Evolutionary conservation across 2,888 invertebrate species (phyloP).

Genomic region (Ophioninae sp.): DNA sequence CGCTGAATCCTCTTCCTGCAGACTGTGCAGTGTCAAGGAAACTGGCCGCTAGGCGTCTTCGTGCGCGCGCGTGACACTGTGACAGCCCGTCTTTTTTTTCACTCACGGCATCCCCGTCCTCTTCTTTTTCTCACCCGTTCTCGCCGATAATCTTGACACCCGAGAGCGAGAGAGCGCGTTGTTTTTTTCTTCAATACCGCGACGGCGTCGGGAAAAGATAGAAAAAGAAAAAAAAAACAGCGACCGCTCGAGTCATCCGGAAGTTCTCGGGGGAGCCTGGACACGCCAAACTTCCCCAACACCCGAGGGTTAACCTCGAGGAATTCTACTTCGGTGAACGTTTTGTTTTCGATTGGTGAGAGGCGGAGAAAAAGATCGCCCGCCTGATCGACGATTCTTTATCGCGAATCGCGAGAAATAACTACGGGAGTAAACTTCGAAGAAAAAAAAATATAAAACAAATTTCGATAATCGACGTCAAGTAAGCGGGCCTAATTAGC

Average conservation of each 20-base stretch:
- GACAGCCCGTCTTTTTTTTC: constrained; percentile 29
- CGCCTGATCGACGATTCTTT: background rate
- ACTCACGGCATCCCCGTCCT: constrained; percentile 22
- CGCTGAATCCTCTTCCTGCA: background rate
- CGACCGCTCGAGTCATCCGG: background rate
- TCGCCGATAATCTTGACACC: constrained; percentile 8
- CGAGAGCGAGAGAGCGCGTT: background rate
- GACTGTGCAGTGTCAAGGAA: background rate
- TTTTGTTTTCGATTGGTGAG: constrained; percentile 7
- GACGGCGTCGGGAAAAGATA: too few relatives aligned
- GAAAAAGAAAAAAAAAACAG: background rate
- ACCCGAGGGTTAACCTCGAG: constrained; percentile 34
- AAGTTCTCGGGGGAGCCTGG: background rate
- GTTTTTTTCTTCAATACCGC: background rate
- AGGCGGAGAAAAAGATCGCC: constrained; percentile 2
- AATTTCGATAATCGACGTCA: background rate
- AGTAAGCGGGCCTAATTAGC: constrained; percentile 23
- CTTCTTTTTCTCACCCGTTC: constrained; percentile 5
- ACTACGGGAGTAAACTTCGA: background rate
- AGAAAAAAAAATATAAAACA: background rate
- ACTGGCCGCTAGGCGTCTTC: constrained; percentile 16
- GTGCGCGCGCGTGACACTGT: constrained; percentile 23
- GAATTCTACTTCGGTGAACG: constrained; percentile 22
- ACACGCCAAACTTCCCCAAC: constrained; percentile 11
- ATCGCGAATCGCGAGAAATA: background rate